Conservation (phyloP, 2,797 vertebrate species). For the Semaprochilodus insignis region DNA sequence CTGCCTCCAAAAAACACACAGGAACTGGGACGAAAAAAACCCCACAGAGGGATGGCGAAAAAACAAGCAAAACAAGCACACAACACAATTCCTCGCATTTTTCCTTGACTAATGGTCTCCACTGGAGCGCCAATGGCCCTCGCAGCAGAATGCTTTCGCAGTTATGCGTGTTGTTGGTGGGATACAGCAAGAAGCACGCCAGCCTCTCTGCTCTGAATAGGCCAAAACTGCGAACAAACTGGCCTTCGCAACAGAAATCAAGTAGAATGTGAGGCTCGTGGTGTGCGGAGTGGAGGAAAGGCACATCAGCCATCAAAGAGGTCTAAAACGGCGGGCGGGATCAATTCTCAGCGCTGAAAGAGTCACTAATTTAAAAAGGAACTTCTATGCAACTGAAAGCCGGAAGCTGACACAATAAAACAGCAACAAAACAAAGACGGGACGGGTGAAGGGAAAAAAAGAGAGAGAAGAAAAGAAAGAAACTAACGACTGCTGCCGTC, state of each 20-base stretch:
- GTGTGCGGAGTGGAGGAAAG: neutral
- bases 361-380: slow-evolving; percentile 14
- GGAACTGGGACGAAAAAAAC: slow-evolving; percentile 16
- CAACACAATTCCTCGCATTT: slow-evolving; percentile 36
- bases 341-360: neutral
- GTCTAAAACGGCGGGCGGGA: neutral
- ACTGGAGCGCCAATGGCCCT: slow-evolving; percentile 11
- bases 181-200: neutral
- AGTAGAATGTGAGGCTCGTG: neutral
- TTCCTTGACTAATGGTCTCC: slow-evolving; percentile 34
- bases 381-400: neutral
- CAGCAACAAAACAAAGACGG: slow-evolving; percentile 67
- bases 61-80: slow-evolving; percentile 36
- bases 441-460: slow-evolving; percentile 68
- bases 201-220: slow-evolving; percentile 8
- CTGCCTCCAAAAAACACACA: slow-evolving; percentile 40
- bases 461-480: slow-evolving; percentile 67
- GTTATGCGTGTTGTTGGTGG: slow-evolving; percentile 8
- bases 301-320: slow-evolving; percentile 6
- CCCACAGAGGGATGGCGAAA: neutral
- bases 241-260: neutral
- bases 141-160: slow-evolving; percentile 30
- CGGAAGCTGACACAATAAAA: slow-evolving; percentile 9
- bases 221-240: neutral
- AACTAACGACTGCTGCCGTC: slow-evolving; percentile 75